Evolutionary conservation across 2,888 invertebrate species (phyloP), one percentile per base, ranked within the genome.

Genomic region (Cheilosia scutellata): DNA sequence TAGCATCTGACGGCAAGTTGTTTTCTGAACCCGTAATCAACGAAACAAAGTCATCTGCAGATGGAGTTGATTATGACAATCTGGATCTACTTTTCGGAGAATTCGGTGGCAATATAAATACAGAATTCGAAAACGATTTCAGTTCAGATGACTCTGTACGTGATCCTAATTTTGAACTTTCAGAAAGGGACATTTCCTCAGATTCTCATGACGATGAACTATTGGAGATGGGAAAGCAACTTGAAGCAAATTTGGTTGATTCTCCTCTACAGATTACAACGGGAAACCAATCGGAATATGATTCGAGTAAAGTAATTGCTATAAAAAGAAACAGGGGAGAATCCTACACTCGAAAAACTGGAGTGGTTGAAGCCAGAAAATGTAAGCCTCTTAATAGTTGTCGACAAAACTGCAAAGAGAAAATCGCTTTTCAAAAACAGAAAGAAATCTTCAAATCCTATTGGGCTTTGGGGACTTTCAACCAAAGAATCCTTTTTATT

Each of bases 61-160:
- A 63, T 74, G 74, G 55, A 49, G 47, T 75, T 37, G 63, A 63
- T 63, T 42, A 74, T 55, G 55, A 55, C 4, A 75, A 75, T 65
- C 47, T 75, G 37, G 27, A 57, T 47, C 20, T 55, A 65, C 63
- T 75, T 72, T 72, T 60, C 42, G 60, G 37, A 60, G 25, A 20
- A 25, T 58, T 33, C 58, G 42, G 51, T 62, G 62, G 60, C 57
- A 57, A 33, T 25, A 37, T 33, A 58, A 25, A 60, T 42, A 25
- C 63, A 75, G 53, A 63, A 25, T 11, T 25, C 13, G 57, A 65
- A 25, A 31, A 47, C 6, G 37, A 27, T 20, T 20, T 20, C 20
- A 20, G 20, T 20, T 20, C 20, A 20, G 20, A 20, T 20, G 20
- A 20, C 20, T 70, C 70, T 47, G 47, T 71, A 37, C 51, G 29